Evolutionary conservation across 2,797 vertebrate genomes (phyloP), one percentile per base, ranked within the genome.

Genomic region (Perodicticus potto): DNA sequence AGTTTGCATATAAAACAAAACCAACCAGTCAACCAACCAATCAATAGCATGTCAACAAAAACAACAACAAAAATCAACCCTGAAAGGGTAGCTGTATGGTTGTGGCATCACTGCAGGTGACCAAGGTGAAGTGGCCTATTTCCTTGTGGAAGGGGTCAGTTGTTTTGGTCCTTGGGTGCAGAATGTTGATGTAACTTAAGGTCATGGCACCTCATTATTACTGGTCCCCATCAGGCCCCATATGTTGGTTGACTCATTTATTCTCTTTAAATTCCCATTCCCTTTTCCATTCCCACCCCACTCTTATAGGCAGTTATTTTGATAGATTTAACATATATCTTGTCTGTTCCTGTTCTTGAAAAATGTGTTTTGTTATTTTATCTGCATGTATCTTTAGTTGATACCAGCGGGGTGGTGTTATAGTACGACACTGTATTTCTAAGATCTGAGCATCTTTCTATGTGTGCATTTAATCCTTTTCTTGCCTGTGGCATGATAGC

Each of bases 1-100:
- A 29, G 17, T 91, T 89, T 89, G 27, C 23, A 67, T 61, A 34
- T 20, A 78, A 53, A 93, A 59, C 34, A 20, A 89, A 92, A 57
- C 17, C 17, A 45, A 34, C 7, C 29, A 61, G 5, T 6, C n/a
- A 12, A 5, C 57, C 23, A 63, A 29, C 16, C 34, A 81, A 59
- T 2, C 55, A 73, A 49, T 34, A 40, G 3, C 74, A 23, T 4
- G 65, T 25, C 20, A 23, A 1, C 69, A 70, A 2, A 11, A 77
- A 0, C 29, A 65, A 2, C 20, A 63, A 29, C 32, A 67, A 53
- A 53, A 55, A 77, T 10, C 67, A 86, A 3, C 40, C 5, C 7
- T 11, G 4, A 0, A 19, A 45, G 49, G 34, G 57, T 8, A 22
- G 19, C 57, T 57, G 53, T 27, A 72, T 0, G 0, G 76, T 8